These are phyloP conservation scores for Caenorhabditis sp. DNA, from an alignment of 2,888 invertebrate genomes.

Conservation along the genomic window DNA sequence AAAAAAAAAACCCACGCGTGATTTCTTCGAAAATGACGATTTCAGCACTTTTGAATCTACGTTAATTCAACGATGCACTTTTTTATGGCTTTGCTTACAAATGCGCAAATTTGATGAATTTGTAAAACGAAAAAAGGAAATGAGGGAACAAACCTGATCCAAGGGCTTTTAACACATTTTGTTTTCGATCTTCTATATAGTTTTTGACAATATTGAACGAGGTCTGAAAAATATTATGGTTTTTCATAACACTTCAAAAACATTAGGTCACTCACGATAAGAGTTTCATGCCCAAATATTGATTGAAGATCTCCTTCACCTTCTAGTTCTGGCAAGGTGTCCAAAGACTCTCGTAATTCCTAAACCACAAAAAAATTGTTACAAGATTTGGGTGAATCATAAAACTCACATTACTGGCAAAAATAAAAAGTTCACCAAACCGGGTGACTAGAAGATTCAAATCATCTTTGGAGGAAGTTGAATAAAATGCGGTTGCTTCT, in stretches of 20 bases:
- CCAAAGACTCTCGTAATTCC: slow-evolving; percentile 75
- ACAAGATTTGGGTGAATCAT: not conserved
- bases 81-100: not conserved
- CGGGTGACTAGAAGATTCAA: slow-evolving; percentile 34
- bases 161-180: slow-evolving; percentile 23
- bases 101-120: not conserved
- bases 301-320: slow-evolving; percentile 88
- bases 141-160: slow-evolving; percentile 22
- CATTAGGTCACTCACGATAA: slow-evolving; percentile 14
- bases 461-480: slow-evolving; percentile 47
- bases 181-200: slow-evolving; percentile 28
- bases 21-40: no score
- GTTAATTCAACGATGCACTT: not conserved
- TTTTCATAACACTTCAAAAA: not conserved
- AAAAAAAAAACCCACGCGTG: not conserved
- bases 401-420: slow-evolving; percentile 31
- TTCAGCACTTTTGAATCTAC: not conserved
- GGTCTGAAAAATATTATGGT: not conserved
- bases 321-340: slow-evolving; percentile 81
- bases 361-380: no score
- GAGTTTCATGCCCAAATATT: slow-evolving; percentile 71
- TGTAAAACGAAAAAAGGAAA: not conserved
- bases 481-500: slow-evolving; percentile 56
- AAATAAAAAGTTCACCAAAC: slow-evolving; percentile 42
- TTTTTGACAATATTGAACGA: slow-evolving; percentile 22